Percentiles rank a stretch among this genome's conserved stretches.
Conservation (phyloP, 1,140 invertebrate species). For the Leptopilina clavipes region DNA sequence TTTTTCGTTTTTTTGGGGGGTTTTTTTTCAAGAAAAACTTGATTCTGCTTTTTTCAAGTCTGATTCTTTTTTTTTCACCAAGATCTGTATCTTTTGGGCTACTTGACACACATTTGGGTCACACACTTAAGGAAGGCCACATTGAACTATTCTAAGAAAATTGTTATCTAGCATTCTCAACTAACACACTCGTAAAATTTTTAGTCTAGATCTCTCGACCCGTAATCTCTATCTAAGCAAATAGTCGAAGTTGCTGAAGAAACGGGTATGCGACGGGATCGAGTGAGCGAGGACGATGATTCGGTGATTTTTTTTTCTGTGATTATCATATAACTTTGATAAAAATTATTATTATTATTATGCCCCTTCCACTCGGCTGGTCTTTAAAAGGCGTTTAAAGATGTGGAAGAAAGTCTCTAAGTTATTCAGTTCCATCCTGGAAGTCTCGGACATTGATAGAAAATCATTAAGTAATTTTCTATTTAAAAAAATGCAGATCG, state of each 20-base stretch:
- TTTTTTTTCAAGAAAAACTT: conserved; percentile 32
- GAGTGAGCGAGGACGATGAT: conserved; percentile 19
- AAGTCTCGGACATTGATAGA: conserved; percentile 6
- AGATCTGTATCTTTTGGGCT: conserved; percentile 45
- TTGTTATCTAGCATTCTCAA: conserved; percentile 65
- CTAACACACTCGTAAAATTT: conserved; percentile 59
- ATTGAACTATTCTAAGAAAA: conserved; percentile 74
- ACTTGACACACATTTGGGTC: conserved; percentile 64
- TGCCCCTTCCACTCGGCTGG: conserved; percentile 34
- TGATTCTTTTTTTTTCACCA: not conserved
- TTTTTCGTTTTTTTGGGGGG: too few relatives aligned
- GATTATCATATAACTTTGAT: not conserved
- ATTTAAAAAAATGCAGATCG: conserved; percentile 3
- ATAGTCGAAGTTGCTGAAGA: conserved; percentile 19
- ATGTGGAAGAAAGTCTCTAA: conserved; percentile 43
- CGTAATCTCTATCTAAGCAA: conserved; percentile 27
- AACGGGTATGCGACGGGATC: conserved; percentile 9
- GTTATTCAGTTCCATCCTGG: not conserved
- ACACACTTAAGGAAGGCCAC: conserved; percentile 74
- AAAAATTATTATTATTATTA: conserved; percentile 18
- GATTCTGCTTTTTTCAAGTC: not conserved
- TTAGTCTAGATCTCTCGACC: conserved; percentile 42
- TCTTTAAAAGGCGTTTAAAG: conserved; percentile 53
- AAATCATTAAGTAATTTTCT: not conserved
- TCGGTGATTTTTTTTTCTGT: not conserved